Evolutionary conservation across 2,113 vertebrate genomes (phyloP).

Genomic region (Hemiscyllium ocellatum): DNA sequence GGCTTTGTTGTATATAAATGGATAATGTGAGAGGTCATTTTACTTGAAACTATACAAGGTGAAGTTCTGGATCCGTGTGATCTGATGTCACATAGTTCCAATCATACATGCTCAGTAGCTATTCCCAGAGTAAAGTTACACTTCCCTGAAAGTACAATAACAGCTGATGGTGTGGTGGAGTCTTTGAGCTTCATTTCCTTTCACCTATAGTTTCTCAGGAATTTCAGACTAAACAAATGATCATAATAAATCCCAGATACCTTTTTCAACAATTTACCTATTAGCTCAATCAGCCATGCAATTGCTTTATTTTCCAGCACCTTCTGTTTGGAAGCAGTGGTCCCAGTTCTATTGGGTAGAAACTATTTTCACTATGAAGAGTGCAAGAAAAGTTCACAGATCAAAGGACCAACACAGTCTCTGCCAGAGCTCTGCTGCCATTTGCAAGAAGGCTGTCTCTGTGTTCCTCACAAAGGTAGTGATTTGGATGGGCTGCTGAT

Average conservation of each 20-base stretch:
- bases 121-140: too few relatives aligned
- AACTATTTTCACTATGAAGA: background rate
- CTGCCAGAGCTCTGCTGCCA: background rate
- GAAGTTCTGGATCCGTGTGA: too few relatives aligned
- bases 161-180: background rate
- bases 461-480: background rate
- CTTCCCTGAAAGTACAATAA: background rate
- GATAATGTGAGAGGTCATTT: too few relatives aligned
- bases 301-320: background rate
- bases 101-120: background rate
- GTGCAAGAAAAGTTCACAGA: slow-evolving; percentile 6
- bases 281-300: background rate
- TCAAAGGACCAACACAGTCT: background rate
- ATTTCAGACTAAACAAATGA: background rate
- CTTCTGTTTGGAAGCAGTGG: too few relatives aligned
- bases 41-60: too few relatives aligned
- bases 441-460: background rate
- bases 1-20: too few relatives aligned
- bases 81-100: too few relatives aligned
- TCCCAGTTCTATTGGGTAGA: background rate
- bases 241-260: background rate
- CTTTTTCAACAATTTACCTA: background rate
- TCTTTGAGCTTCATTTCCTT: background rate
- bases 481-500: background rate
- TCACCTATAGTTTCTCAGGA: background rate